phyloP scores from a whole-genome alignment of 2,888 invertebrate genomes.

The Tyria jacobaeae region DNA sequence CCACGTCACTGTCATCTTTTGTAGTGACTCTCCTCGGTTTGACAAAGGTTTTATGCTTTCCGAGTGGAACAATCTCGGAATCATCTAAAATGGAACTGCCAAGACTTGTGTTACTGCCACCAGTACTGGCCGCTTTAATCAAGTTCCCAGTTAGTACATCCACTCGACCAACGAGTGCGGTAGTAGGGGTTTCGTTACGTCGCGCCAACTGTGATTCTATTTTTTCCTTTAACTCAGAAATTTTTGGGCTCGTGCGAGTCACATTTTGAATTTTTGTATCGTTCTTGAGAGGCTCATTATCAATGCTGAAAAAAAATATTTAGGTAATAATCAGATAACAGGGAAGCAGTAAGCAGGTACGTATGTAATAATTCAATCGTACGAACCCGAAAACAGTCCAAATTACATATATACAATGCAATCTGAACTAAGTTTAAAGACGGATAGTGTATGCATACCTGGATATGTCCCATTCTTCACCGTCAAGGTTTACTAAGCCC shows the following conservation, averaged over 20 bases:
- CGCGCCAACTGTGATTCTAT: conserved; percentile 84
- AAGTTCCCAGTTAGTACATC: conserved; percentile 69
- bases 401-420: no score
- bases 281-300: conserved; percentile 73
- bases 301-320: conserved; percentile 69
- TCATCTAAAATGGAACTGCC: conserved; percentile 83
- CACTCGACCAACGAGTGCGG: conserved; percentile 70
- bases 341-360: no score
- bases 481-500: conserved; percentile 75
- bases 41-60: conserved; percentile 63
- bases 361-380: no score
- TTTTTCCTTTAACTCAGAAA: conserved; percentile 84
- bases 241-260: conserved; percentile 83
- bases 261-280: conserved; percentile 75
- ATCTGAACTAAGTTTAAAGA: neutral
- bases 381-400: no score
- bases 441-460: conserved; percentile 66
- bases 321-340: neutral
- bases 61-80: conserved; percentile 63
- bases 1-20: conserved; percentile 79
- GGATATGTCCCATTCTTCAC: conserved; percentile 85
- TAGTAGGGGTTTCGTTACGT: conserved; percentile 70
- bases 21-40: conserved; percentile 64
- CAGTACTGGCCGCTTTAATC: conserved; percentile 62
- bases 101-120: conserved; percentile 81